Evolutionary conservation across 2,888 invertebrate species (phyloP), one percentile per base, ranked within the genome.

Genomic region (Bimastos eiseni): DNA sequence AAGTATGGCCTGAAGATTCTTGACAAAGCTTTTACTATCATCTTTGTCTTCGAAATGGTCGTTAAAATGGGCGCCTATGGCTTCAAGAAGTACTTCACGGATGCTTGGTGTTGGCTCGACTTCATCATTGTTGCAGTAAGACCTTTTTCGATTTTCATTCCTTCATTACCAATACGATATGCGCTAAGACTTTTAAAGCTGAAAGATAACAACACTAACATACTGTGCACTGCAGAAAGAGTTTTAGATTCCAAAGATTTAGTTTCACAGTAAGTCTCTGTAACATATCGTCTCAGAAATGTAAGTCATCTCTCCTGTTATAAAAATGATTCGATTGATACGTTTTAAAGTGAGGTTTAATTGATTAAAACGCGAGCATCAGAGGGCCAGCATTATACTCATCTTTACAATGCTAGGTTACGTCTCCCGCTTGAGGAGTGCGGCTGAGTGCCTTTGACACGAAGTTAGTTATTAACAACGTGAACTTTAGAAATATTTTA

Each of bases 121-220:
- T 98, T 98, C 96, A 97, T 97, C 94, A 98, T 98, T 95, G 98
- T 98, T 94, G 97, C 98, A 96, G 98, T 98, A 96, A 97, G 98
- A 96, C 98, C 98, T 95, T 96, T 99, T 97, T 98, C 98, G 96
- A 96, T 97, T 93, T 33, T 24, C 1, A 37, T n/a, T 90, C 70
- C 36, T 90, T 11, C 30, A 90, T 36, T 36, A 33, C 41, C 36
- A 36, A 36, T 1, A 19, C 37, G 37, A n/a, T 36, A 86, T 86
- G 21, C 24, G 8, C 19, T 21, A 33, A 88, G 21, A n/a, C 3
- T 37, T 24, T 1, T 86, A n/a, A 19, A n/a, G 13, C 36, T 36
- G 34, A 37, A 86, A 6, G 41, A 41, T 6, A 30, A 55, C 24
- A 30, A 11, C 30, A 70, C 30, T 70, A 70, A 70, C 70, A n/a